Conservation (phyloP, 2,888 invertebrate genomes). For the Hybos culiciformis region DNA sequence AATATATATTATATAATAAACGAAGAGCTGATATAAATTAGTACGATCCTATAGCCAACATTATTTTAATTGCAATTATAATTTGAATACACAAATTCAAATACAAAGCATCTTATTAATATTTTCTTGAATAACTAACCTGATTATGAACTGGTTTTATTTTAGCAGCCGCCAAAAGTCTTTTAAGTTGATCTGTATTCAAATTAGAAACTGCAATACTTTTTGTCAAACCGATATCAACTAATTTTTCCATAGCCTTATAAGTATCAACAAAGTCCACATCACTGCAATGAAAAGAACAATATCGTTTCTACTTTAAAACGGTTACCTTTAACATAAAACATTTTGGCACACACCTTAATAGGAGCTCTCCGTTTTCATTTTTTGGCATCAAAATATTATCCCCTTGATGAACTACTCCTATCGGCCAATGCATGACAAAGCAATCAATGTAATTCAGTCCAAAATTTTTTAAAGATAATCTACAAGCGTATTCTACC, state of each 20-base stretch:
- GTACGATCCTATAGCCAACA: too few species aligned
- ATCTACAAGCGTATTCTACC: slow-evolving; percentile 54
- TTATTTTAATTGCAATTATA: too few species aligned
- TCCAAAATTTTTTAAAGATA: slow-evolving; percentile 55
- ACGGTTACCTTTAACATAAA: too few species aligned
- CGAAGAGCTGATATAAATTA: too few species aligned
- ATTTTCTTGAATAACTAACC: too few species aligned
- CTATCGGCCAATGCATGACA: slow-evolving; percentile 34
- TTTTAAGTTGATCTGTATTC: slow-evolving; percentile 51
- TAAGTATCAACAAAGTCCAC: slow-evolving; percentile 56
- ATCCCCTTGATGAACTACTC: slow-evolving; percentile 35
- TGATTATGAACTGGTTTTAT: slow-evolving; percentile 49
- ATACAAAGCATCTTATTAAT: too few species aligned
- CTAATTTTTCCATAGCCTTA: slow-evolving; percentile 53
- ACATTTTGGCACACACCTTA: too few species aligned
- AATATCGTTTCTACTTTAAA: too few species aligned
- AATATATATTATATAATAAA: too few species aligned
- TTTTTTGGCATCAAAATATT: slow-evolving; percentile 48
- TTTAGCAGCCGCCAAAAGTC: slow-evolving; percentile 42
- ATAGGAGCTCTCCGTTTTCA: slow-evolving; percentile 39
- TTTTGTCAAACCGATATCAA: slow-evolving; percentile 46
- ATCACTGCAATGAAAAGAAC: slow-evolving; percentile 36
- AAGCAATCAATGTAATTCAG: slow-evolving; percentile 39
- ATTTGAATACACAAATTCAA: too few species aligned
- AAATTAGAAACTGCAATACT: slow-evolving; percentile 67